Conservation (phyloP, 2,113 vertebrate genomes). For the Mixornis gularis region DNA sequence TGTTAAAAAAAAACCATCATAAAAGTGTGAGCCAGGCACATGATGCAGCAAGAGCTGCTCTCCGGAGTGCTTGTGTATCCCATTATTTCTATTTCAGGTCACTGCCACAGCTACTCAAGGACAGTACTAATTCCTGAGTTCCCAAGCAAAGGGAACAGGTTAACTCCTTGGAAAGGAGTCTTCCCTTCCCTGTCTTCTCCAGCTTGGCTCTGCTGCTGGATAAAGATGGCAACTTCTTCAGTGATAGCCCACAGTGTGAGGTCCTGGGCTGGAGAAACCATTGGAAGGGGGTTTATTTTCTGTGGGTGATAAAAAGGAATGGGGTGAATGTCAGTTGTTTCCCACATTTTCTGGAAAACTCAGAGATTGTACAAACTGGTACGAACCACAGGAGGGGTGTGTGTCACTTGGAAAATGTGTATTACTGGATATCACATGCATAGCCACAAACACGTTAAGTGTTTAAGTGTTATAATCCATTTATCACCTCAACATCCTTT, state of each 20-base stretch:
- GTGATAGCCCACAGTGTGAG: background rate
- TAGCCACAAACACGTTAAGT: background rate
- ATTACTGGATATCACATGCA: background rate
- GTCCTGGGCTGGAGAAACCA: background rate
- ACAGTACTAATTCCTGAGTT: background rate
- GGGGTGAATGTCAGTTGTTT: background rate
- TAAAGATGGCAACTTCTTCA: background rate
- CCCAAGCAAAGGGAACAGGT: background rate
- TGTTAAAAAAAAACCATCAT: background rate
- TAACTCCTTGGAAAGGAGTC: background rate
- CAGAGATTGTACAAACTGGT: background rate
- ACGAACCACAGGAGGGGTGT: background rate
- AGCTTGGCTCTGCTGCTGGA: background rate
- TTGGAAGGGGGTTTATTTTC: background rate
- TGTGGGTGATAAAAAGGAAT: background rate
- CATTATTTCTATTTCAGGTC: slow-evolving; percentile 47
- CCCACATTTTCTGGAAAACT: background rate
- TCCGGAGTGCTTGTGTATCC: slow-evolving; percentile 8
- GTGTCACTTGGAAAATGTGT: background rate
- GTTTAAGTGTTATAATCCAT: background rate
- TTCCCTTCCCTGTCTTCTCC: background rate
- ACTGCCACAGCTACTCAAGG: slow-evolving; percentile 45
- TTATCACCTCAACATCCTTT: background rate
- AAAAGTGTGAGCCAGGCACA: slow-evolving; percentile 15
- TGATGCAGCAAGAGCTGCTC: slow-evolving; percentile 32